Conservation (phyloP, 2,888 invertebrate species). For the Oligia fasciuncula region DNA sequence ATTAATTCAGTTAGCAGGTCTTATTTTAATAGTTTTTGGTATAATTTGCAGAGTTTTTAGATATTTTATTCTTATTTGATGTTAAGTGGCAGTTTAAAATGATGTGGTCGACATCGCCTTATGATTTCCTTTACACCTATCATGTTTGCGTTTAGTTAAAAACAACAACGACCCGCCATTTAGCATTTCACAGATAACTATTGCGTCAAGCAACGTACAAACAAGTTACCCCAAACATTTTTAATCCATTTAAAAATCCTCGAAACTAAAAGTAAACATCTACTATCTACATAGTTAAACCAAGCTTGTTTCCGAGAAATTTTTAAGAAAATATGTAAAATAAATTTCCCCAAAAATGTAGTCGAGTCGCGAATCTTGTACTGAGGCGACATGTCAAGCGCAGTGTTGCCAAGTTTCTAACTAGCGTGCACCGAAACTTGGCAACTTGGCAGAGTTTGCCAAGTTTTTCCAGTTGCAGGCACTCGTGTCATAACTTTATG, state of each 20-base stretch:
- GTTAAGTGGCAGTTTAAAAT: background rate
- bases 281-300: conserved; percentile 7
- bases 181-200: background rate
- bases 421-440: conserved; percentile 62
- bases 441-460: conserved; percentile 39
- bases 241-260: conserved; percentile 26
- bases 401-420: conserved; percentile 60
- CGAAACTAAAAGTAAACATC: conserved; percentile 9
- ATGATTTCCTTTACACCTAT: background rate
- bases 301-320: conserved; percentile 13
- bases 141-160: too few species aligned
- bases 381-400: conserved; percentile 49
- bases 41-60: background rate
- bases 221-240: background rate
- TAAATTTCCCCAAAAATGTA: conserved; percentile 51
- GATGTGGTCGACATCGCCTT: too few species aligned
- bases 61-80: background rate
- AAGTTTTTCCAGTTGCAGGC: conserved; percentile 65
- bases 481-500: conserved; percentile 64
- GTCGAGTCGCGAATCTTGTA: conserved; percentile 41
- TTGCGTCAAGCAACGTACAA: background rate
- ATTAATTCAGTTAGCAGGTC: background rate
- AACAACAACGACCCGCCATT: background rate
- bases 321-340: conserved; percentile 53
- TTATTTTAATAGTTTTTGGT: background rate